Evolutionary conservation across 2,113 vertebrate genomes (phyloP).

Genomic region (Hemiscyllium ocellatum): DNA sequence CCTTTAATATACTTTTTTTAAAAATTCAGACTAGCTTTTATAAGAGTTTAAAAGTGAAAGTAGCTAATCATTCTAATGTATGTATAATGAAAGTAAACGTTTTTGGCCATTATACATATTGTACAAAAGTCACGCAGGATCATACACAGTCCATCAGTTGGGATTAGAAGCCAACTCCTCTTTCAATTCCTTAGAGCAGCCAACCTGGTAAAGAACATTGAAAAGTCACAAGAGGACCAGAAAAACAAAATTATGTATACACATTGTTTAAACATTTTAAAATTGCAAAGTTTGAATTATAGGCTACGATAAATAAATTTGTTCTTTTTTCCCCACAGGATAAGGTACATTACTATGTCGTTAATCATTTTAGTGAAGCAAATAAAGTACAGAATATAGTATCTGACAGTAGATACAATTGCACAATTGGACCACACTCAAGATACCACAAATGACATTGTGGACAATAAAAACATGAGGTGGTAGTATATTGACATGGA

Average conservation of each 20-base stretch:
- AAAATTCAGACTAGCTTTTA: not conserved
- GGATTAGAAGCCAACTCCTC: not conserved
- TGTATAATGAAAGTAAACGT: not conserved
- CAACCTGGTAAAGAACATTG: not conserved
- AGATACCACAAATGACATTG: no score
- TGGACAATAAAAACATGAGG: no score
- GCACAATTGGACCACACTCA: no score
- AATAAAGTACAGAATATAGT: no score
- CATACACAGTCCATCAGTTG: not conserved
- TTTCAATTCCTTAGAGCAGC: conserved; percentile 36
- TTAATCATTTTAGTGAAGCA: not conserved
- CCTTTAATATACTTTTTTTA: not conserved
- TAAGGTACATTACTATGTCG: not conserved
- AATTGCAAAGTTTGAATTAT: not conserved
- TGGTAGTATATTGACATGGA: no score
- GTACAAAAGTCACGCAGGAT: conserved; percentile 6
- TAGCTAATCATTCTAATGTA: not conserved
- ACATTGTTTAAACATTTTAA: not conserved
- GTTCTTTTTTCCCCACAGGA: no score
- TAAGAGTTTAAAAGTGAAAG: not conserved
- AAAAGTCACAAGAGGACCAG: not conserved
- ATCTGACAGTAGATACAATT: no score
- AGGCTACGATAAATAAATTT: not conserved
- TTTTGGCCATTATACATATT: conserved; percentile 14
- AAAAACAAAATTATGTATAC: not conserved